These are phyloP conservation scores for Centropus bengalensis DNA, from an alignment of 2,113 vertebrate genomes.

Conservation along the genomic window DNA sequence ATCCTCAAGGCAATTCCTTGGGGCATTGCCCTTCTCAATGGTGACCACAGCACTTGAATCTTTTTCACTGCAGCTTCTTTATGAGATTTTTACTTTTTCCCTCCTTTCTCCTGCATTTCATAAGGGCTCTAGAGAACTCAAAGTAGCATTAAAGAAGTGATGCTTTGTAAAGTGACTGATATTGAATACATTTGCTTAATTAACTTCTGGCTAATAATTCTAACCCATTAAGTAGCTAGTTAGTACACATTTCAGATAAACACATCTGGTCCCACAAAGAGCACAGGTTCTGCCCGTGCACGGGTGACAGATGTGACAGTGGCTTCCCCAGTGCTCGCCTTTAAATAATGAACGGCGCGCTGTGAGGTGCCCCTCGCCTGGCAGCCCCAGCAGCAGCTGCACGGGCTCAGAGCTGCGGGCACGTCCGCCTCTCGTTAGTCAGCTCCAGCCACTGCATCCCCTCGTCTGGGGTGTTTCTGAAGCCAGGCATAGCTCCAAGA, in stretches of 20 bases:
- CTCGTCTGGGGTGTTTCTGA: neutral
- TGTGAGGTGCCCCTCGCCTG: slow-evolving; percentile 61
- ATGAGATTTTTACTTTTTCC: neutral
- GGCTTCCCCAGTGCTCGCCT: slow-evolving; percentile 78
- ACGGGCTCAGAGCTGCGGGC: slow-evolving; percentile 54
- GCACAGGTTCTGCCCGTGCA: slow-evolving; percentile 56
- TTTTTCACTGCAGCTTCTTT: neutral
- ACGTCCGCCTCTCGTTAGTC: slow-evolving; percentile 55
- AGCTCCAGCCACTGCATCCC: neutral
- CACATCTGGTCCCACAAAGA: slow-evolving; percentile 87
- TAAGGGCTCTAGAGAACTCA: neutral
- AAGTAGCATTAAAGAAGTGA: slow-evolving; percentile 15
- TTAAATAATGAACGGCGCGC: slow-evolving; percentile 87
- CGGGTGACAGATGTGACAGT: slow-evolving; percentile 90
- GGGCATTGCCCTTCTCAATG: neutral
- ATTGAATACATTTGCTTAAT: slow-evolving; percentile 85
- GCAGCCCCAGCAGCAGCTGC: slow-evolving; percentile 77
- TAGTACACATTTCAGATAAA: slow-evolving; percentile 84
- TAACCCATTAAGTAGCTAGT: slow-evolving; percentile 91
- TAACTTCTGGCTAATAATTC: slow-evolving; percentile 86
- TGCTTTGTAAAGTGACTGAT: slow-evolving; percentile 70
- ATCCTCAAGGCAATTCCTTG: neutral
- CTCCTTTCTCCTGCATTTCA: neutral
- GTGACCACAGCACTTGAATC: neutral
- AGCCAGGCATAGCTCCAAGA: neutral